Evolutionary conservation across 1,140 invertebrate genomes (phyloP), one percentile per base, ranked within the genome.

Genomic region (Hylaeus volcanicus): DNA sequence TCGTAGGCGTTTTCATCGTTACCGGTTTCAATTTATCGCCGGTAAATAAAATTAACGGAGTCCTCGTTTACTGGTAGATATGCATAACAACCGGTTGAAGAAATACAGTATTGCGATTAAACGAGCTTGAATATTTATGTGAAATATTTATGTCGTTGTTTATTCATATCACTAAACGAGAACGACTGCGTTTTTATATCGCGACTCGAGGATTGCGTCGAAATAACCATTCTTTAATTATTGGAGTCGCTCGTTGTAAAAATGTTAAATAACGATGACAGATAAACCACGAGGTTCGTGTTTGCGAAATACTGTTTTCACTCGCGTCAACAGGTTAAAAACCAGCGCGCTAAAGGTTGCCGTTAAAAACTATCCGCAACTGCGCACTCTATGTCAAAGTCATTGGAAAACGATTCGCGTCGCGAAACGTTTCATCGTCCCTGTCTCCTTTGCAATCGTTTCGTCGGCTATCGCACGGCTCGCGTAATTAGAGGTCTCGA

Each of bases 11-110:
- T 64, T 77, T 72, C 26, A 79, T 82, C 61, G 53, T 72, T 60
- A 45, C 41, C 68, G 75, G 48, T 82, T 82, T 79, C 64, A 70
- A 81, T 64, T 63, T 55, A 68, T 82, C 53, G 43, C 1, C 51
- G 60, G 37, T 51, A 66, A 82, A 65, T 60, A 45, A 72, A 82
- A 79, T 82, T 58, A 66, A 26, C 53, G 9, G 11, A 37, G 39
- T 45, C 4, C 45, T 5, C 15, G 68, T 45, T n/a, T 41, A 45
- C 15, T 41, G 45, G 45, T 3, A 39, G 14, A 53, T 45, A 41
- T 8, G 66, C 3, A 55, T n/a, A 68, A 48, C 41, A 26, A 66
- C 73, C 39, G 73, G 73, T 75, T 43, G 73, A 14, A n/a, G 61
- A 65, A 74, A 74, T 48, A 5, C 51, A 39, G 15, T 41, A n/a